Evolutionary conservation across 2,888 invertebrate species (phyloP), one percentile per base, ranked within the genome.

Genomic region (Biston betularia): DNA sequence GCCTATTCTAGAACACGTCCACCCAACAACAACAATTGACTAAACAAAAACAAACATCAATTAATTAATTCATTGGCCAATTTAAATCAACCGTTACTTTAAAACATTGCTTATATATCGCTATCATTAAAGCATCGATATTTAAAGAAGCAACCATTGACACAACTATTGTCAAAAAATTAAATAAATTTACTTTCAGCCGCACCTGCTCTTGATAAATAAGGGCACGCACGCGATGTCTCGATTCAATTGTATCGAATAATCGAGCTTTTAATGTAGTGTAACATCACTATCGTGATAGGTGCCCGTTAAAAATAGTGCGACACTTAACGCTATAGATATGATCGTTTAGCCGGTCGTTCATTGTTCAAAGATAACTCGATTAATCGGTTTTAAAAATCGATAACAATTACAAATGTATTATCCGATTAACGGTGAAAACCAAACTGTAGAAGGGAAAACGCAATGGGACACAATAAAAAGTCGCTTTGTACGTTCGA

Each of bases 241-340:
- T 84, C 84, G 83, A 89, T 87, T 85, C 85, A 82, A 87, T 85
- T 81, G 80, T 85, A 88, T 88, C 87, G 87, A 67, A 88, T 85
- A 86, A 85, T 86, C 82, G 81, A 75, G 71, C 79, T 75, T 82
- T 82, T 82, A 81, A 81, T 82, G 80, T 82, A 82, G 79, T 79
- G 77, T 79, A 76, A 75, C 75, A 73, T 81, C 80, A 80, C 79
- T 82, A 77, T 84, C 90, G 86, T 87, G 89, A 84, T 85, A 80
- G 76, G 75, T 62, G 75, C 71, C 78, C 83, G 82, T 88, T 87
- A 86, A 66, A 60, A 61, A 60, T 60, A 60, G 60, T 65, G 60
- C 42, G 80, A 79, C 80, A 79, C 80, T 80, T 83, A 81, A 82
- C 81, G 78, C 73, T 73, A 77, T 77, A 77, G 76, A 81, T 82